These are phyloP conservation scores for Aphodius granarius DNA, from an alignment of 2,888 invertebrate species.

Conservation along the genomic window DNA sequence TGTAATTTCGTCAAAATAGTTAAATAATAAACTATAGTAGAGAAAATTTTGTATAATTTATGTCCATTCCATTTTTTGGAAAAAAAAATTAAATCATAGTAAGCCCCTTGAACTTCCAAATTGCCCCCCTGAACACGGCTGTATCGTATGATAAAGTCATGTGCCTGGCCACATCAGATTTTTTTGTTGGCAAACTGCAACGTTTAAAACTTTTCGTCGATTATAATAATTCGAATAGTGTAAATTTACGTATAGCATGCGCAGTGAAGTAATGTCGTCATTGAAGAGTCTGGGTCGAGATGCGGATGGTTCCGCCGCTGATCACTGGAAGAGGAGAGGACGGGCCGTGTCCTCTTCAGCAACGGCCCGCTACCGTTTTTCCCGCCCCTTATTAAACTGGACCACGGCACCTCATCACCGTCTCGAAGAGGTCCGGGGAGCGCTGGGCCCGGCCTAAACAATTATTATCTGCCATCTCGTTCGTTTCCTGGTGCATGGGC, in stretches of 20 bases:
- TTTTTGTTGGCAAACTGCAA: no score
- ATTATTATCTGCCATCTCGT: conserved; percentile 45
- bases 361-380: conserved; percentile 44
- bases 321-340: not conserved
- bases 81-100: no score
- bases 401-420: conserved; percentile 47
- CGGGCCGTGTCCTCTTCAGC: not conserved
- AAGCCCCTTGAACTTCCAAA: no score
- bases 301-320: not conserved
- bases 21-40: no score
- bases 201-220: no score
- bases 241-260: not conserved
- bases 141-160: no score
- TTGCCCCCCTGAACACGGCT: no score
- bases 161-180: no score
- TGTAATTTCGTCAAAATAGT: no score
- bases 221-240: no score
- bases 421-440: not conserved
- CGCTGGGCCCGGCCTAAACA: conserved; percentile 44
- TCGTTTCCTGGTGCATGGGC: conserved; percentile 20
- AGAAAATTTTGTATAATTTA: no score
- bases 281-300: not conserved
- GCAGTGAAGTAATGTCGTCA: not conserved
- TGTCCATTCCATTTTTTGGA: no score
- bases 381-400: conserved; percentile 50